phyloP scores from a whole-genome alignment of 1,140 invertebrate species.

The Calliopsis andreniformis region DNA sequence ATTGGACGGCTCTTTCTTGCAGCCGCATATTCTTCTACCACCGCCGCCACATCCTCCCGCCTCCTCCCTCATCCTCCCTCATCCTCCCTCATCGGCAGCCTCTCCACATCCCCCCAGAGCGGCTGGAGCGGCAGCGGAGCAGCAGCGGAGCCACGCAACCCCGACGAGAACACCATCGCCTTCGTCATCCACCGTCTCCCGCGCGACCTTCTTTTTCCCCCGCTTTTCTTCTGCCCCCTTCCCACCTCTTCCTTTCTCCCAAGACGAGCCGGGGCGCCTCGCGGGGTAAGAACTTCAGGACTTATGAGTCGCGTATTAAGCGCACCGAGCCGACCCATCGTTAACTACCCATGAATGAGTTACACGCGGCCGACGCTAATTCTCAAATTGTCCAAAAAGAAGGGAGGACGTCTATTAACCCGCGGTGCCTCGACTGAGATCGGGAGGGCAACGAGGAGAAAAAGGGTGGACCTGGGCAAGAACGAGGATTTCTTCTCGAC shows the following conservation, averaged over 20 bases:
- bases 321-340: slow-evolving; percentile 52
- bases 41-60: slow-evolving; percentile 27
- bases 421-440: slow-evolving; percentile 23
- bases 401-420: slow-evolving; percentile 67
- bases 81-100: slow-evolving; percentile 37
- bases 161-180: slow-evolving; percentile 43
- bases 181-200: slow-evolving; percentile 63
- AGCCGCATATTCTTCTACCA: slow-evolving; percentile 71
- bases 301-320: slow-evolving; percentile 74
- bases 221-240: slow-evolving; percentile 41
- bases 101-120: slow-evolving; percentile 11
- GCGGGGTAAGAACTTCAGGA: slow-evolving; percentile 68
- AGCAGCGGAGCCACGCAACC: not conserved
- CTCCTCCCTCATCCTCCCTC: slow-evolving; percentile 25
- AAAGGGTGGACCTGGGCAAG: not conserved
- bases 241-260: slow-evolving; percentile 51
- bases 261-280: slow-evolving; percentile 24
- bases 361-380: slow-evolving; percentile 72
- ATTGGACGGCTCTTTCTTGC: slow-evolving; percentile 77
- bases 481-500: slow-evolving; percentile 47
- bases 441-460: not conserved
- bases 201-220: slow-evolving; percentile 62
- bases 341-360: slow-evolving; percentile 79
- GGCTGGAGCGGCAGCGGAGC: not conserved
- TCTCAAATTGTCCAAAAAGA: slow-evolving; percentile 73